Evolutionary conservation across 1,140 invertebrate genomes (phyloP).

Genomic region (Telenomus remus): DNA sequence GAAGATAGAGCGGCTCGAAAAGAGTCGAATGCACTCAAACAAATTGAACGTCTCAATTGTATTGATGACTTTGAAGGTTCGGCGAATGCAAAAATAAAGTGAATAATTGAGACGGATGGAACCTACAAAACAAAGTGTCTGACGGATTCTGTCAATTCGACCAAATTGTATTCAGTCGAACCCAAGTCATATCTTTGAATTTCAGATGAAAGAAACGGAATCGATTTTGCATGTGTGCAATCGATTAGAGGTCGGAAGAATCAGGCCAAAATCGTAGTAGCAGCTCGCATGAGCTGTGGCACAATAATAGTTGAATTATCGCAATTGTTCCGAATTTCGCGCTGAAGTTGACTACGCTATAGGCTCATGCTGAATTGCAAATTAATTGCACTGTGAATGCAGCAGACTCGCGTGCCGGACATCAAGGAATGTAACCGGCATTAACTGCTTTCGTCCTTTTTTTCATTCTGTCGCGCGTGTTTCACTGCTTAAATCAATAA

Average conservation of each 20-base stretch:
- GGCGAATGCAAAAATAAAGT: conserved; percentile 23
- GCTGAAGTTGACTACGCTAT: conserved; percentile 45
- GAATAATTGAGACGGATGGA: conserved; percentile 24
- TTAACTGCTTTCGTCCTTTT: conserved; percentile 12
- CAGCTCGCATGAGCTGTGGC: conserved; percentile 1
- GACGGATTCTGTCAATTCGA: no score
- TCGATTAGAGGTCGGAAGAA: conserved; percentile 27
- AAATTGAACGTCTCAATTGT: conserved; percentile 13
- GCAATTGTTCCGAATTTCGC: conserved; percentile 48
- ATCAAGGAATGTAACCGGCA: conserved; percentile 26
- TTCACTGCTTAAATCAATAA: no score
- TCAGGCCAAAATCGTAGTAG: conserved; percentile 25
- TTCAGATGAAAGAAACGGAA: no score
- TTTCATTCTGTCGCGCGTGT: not conserved
- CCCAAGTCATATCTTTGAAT: no score
- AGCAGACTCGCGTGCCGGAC: conserved; percentile 30
- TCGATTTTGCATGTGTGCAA: not conserved
- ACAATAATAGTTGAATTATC: conserved; percentile 52
- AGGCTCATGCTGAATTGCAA: conserved; percentile 48
- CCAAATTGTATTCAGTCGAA: no score
- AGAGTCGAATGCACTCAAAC: conserved; percentile 46
- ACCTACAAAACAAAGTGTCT: no score
- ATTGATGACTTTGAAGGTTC: conserved; percentile 10
- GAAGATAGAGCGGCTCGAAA: conserved; percentile 47
- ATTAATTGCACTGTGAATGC: conserved; percentile 40